Percentiles rank a stretch among this genome's conserved stretches.
These are phyloP conservation scores for Gymnocephalus cernua DNA, from an alignment of 2,113 vertebrate species.

Conservation along the genomic window DNA sequence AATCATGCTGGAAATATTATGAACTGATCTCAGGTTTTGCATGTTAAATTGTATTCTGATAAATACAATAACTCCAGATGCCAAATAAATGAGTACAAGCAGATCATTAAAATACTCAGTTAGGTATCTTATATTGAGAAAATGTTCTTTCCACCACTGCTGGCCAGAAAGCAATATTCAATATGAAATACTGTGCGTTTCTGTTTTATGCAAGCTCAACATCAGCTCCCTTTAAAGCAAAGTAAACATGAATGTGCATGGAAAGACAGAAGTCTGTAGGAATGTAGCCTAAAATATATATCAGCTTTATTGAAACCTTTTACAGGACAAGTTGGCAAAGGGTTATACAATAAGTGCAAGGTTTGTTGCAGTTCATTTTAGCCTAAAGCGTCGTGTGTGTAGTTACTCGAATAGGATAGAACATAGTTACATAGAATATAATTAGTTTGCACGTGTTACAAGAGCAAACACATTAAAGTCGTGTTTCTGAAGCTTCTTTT, in stretches of 20 bases:
- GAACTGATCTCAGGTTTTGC: background rate
- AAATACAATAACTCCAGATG: background rate
- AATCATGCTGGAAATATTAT: background rate
- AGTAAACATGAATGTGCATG: background rate
- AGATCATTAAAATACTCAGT: background rate
- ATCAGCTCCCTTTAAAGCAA: background rate
- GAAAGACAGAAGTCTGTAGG: conserved; percentile 34
- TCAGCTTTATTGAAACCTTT: conserved; percentile 93
- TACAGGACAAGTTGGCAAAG: conserved; percentile 89
- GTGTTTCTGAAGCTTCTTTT: conserved; percentile 71
- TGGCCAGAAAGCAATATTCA: background rate
- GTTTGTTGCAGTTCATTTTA: conserved; percentile 85
- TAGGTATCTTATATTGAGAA: background rate
- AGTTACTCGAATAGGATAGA: conserved; percentile 71
- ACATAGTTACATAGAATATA: conserved; percentile 77
- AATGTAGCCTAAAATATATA: conserved; percentile 87
- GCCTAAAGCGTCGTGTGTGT: conserved; percentile 88
- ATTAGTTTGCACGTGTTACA: conserved; percentile 74
- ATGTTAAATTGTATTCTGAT: background rate
- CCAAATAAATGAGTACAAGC: background rate
- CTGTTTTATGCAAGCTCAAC: background rate
- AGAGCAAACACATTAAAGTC: conserved; percentile 71
- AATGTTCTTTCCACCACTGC: background rate
- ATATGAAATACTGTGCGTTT: background rate
- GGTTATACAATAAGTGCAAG: conserved; percentile 96